Percentiles rank a stretch among this genome's conserved stretches.
phyloP scores from a whole-genome alignment of 2,113 vertebrate genomes.

The Xiphophorus couchianus region DNA sequence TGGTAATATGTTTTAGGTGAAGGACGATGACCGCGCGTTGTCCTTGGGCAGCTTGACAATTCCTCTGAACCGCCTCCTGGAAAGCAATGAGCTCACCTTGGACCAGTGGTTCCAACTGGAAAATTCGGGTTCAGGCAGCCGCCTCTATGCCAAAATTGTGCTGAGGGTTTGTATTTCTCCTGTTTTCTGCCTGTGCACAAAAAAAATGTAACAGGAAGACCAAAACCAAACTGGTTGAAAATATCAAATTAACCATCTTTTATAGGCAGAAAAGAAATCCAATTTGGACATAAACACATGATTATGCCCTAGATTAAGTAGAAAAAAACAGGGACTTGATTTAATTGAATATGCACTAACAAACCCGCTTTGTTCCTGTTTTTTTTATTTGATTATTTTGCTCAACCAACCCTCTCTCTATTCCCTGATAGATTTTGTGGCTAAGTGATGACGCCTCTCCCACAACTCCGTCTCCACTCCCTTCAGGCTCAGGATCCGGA shows the following conservation, averaged over 20 bases:
- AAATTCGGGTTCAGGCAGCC: constrained; percentile 83
- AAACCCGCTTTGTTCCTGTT: background rate
- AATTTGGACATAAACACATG: background rate
- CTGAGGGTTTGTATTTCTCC: constrained; percentile 81
- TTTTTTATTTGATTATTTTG: background rate
- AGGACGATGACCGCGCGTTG: constrained; percentile 86
- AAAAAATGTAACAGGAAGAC: background rate
- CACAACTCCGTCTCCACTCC: constrained; percentile 67
- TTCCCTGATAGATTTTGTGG: constrained; percentile 81
- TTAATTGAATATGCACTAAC: too few species aligned
- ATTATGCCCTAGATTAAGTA: too few species aligned
- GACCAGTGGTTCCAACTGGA: constrained; percentile 92
- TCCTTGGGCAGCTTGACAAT: constrained; percentile 84
- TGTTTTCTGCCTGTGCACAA: background rate
- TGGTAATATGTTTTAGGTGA: constrained; percentile 80
- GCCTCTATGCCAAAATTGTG: constrained; percentile 86
- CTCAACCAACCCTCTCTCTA: background rate
- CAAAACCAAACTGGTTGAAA: background rate
- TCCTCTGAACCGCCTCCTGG: constrained; percentile 83
- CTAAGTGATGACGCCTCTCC: constrained; percentile 80
- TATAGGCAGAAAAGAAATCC: background rate
- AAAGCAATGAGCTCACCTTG: constrained; percentile 82
- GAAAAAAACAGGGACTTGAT: too few species aligned
- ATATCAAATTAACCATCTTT: background rate
- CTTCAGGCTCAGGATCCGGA: constrained; percentile 37